These are phyloP conservation scores for Drosophila subobscura DNA, from an alignment of 1,140 invertebrate genomes.

Conservation along the genomic window DNA sequence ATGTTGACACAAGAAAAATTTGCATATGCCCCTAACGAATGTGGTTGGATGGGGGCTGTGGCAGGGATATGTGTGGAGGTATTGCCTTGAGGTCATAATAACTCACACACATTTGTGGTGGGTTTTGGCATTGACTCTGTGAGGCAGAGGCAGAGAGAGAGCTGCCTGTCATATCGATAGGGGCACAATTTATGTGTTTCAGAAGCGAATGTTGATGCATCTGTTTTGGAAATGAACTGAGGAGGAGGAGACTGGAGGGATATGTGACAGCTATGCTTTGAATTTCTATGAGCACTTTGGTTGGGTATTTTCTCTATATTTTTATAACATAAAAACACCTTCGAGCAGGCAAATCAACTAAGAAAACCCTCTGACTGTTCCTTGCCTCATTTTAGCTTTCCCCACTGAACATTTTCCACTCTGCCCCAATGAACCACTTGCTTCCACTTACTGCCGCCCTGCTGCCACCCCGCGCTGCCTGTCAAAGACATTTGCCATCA, in stretches of 20 bases:
- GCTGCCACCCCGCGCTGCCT: constrained; percentile 8
- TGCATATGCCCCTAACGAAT: constrained; percentile 53
- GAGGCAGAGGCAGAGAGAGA: no score
- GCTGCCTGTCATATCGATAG: constrained; percentile 34
- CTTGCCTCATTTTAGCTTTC: no score
- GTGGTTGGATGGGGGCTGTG: no score
- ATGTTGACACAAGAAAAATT: constrained; percentile 62
- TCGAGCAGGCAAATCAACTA: no score
- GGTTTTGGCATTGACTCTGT: no score
- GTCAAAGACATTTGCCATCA: constrained; percentile 40
- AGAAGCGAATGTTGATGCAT: constrained; percentile 2
- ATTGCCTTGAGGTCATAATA: constrained; percentile 44
- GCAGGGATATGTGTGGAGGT: neutral
- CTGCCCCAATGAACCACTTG: no score
- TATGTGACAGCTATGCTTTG: no score
- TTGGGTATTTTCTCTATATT: no score
- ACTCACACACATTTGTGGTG: constrained; percentile 3
- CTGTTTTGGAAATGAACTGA: neutral
- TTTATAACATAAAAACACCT: no score
- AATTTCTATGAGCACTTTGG: no score
- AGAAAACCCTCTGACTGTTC: no score
- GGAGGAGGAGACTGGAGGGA: neutral
- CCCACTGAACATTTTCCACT: neutral
- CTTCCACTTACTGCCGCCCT: neutral
- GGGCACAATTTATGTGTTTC: constrained; percentile 11